Evolutionary conservation across 2,113 vertebrate species (phyloP), one percentile per base, ranked within the genome.

Genomic region (Ceyx margarethae): DNA sequence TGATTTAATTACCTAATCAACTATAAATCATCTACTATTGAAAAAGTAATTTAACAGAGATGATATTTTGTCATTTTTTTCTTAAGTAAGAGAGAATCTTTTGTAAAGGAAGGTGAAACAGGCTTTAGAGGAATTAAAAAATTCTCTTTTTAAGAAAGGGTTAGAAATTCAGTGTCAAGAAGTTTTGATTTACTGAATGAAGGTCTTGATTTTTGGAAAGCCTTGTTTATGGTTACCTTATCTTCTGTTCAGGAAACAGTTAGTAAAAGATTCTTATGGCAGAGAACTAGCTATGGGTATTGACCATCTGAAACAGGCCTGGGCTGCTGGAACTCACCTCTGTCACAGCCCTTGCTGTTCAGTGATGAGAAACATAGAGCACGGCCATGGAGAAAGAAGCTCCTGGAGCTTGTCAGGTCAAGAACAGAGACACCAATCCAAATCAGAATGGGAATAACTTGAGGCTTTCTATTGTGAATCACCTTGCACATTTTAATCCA

Each of bases 1-100:
- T 98, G 97, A 98, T 98, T 98, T 98, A 98, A 98, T 98, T 98
- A 98, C 96, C 97, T 97, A 98, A 98, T 98, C 98, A 98, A 97
- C 97, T 95, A 97, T 98, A 98, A 98, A 98, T 98, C 98, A 98
- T 96, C 96, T 96, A 96, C 95, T 98, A 97, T 97, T 98, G 97
- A 97, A 98, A 98, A 98, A 97, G 97, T 97, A 95, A 98, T 97
- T 97, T 97, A 97, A 97, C 94, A 96, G 75, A 95, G 96, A 97
- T 97, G 97, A 97, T 98, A 97, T 95, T 96, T 97, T 94, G 94
- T 93, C 96, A 83, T 89, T 96, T 94, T 97, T 97, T 96, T 78
- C 95, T 96, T 94, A 96, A 95, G 79, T 95, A 68, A 85, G 66
- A 79, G 85, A 91, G 28, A 94, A n/a, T 53, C 33, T 96, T 96